These are phyloP conservation scores for Zeuzera pyrina DNA, from an alignment of 2,888 invertebrate species.

Conservation along the genomic window DNA sequence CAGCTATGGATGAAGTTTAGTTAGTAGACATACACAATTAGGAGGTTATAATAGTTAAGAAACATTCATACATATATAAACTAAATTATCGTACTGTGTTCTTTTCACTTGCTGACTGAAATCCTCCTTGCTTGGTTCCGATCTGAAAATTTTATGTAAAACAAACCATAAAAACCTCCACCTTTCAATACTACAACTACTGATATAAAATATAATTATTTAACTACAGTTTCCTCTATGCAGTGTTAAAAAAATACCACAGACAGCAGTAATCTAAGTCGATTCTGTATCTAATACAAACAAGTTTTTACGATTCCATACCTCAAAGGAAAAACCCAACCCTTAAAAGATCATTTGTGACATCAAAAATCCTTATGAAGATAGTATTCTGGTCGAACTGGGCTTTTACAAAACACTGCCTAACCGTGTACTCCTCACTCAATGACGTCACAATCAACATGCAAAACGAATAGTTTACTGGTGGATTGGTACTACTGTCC, in stretches of 20 bases:
- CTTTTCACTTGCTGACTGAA: conserved; percentile 67
- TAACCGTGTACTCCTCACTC: no score
- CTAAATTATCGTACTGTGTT: conserved; percentile 57
- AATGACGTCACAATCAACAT: no score
- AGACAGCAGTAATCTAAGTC: no score
- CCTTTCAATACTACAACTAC: background rate
- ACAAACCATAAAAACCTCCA: conserved; percentile 8
- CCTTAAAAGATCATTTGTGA: background rate
- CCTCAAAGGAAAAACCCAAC: background rate
- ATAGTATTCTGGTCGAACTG: no score
- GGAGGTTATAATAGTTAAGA: no score
- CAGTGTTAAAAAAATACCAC: no score
- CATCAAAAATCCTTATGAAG: background rate
- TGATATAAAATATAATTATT: background rate
- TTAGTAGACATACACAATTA: no score
- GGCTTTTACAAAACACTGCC: no score
- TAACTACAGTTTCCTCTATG: no score
- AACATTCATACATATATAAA: conserved; percentile 28
- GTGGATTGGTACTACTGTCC: no score
- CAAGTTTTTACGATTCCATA: background rate
- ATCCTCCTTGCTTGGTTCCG: conserved; percentile 57
- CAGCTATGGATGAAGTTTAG: no score
- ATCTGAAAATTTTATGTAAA: conserved; percentile 48
- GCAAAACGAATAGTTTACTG: no score
- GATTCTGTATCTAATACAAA: background rate